Evolutionary conservation across 2,113 vertebrate genomes (phyloP).

Genomic region (Ondatra zibethicus): DNA sequence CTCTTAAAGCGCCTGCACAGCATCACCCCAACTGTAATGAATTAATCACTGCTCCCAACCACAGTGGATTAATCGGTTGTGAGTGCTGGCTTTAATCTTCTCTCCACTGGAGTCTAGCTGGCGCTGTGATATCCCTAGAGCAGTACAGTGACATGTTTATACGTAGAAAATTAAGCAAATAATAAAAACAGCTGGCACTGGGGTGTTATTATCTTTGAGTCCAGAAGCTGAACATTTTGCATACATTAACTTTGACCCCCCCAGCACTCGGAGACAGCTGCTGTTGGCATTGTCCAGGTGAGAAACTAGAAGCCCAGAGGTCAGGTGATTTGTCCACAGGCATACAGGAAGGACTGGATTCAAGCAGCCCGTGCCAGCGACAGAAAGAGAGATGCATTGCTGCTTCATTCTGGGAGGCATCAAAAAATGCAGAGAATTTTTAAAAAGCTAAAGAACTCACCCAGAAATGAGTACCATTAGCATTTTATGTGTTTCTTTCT

Average conservation of each 20-base stretch:
- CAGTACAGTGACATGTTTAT: neutral
- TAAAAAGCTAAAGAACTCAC: neutral
- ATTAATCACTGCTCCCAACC: neutral
- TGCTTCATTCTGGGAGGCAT: neutral
- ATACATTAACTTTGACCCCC: neutral
- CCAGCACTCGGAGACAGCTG: neutral
- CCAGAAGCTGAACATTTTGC: neutral
- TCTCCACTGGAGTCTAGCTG: neutral
- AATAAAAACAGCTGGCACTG: neutral
- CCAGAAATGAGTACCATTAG: neutral
- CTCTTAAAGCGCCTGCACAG: rapidly evolving
- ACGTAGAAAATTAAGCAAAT: neutral
- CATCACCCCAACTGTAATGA: neutral
- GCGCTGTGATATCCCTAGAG: neutral
- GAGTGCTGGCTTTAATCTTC: neutral
- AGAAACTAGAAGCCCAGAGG: neutral
- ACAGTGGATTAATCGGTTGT: neutral
- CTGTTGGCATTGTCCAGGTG: neutral
- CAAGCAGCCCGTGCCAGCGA: neutral
- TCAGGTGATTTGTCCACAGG: neutral
- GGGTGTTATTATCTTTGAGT: neutral
- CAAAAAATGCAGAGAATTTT: neutral
- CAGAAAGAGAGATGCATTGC: neutral
- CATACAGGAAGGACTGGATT: neutral
- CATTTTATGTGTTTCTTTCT: neutral